Conservation (phyloP, 2,113 vertebrate species). For the Paracyprichromis sp. region DNA sequence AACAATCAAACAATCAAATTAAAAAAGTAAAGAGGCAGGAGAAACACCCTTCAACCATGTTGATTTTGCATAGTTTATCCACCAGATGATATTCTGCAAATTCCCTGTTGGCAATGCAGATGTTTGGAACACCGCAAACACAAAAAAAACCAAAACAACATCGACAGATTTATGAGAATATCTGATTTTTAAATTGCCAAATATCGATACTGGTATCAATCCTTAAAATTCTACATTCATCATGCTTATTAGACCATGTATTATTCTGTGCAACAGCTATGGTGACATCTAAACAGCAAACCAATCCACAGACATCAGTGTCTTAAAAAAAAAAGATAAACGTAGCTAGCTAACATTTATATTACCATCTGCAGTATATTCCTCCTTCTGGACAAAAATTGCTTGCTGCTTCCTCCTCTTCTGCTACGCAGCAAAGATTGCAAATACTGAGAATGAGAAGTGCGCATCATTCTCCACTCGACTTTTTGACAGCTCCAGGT, state of each 20-base stretch:
- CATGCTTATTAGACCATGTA: background rate
- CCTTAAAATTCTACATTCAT: background rate
- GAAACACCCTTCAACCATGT: background rate
- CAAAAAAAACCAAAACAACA: accelerated
- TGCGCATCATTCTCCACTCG: background rate
- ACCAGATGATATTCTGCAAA: background rate
- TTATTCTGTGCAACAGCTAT: background rate
- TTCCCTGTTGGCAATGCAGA: background rate
- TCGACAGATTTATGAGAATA: background rate
- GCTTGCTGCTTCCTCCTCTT: background rate
- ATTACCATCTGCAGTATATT: background rate
- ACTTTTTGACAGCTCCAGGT: background rate
- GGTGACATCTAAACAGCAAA: background rate
- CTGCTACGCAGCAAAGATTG: background rate
- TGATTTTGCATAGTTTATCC: background rate
- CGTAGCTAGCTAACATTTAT: background rate
- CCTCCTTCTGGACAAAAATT: background rate
- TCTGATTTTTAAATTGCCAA: background rate
- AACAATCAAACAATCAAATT: background rate
- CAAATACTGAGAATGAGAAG: background rate
- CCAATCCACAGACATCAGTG: background rate
- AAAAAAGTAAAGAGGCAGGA: background rate
- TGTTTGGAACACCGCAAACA: background rate
- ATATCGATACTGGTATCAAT: background rate
- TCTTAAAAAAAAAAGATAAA: background rate